Evolutionary conservation across 2,888 invertebrate genomes (phyloP), one percentile per base, ranked within the genome.

Genomic region (Cacoxenus indagator): DNA sequence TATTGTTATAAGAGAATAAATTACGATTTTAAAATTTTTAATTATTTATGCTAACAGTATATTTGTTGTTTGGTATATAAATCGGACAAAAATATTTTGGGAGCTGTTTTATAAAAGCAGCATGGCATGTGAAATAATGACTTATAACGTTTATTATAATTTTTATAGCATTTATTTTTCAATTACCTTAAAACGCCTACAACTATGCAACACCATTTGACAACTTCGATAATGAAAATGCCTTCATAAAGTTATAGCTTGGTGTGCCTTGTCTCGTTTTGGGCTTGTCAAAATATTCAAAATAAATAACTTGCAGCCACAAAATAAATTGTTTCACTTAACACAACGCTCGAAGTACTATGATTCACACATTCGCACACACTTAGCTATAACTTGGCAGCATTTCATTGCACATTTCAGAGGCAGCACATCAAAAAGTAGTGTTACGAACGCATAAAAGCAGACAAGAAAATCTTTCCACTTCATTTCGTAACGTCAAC

Each of bases 401-500:
- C n/a, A 57, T 29, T 57, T 11, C 57, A n/a, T n/a, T 22, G 6
- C 2, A 22, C 22, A 51, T 76, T 71, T 73, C 19, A 68, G 67
- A 72, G 67, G 70, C 37, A 74, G 67, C 73, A 45, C 26, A 73
- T 75, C 19, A 73, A 77, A 75, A 75, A 75, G 43, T 59, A 4
- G 22, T 51, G 26, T 26, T 24, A 24, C 26, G 55, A 26, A 74
- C 43, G 72, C 73, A 69, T 72, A 45, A 67, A 62, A 70, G 72
- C 67, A 77, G 78, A 78, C 75, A 76, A 75, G 72, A 69, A 69
- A 71, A 72, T 75, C 68, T 68, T 67, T 76, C 64, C 77, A 79
- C 77, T 75, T 67, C 76, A 79, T 77, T 79, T 77, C 72, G 67
- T 73, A 70, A 73, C 72, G 70, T 73, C 79, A 79, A 77, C 75